Base-by-base conservation (phyloP, 2,888 invertebrate genomes). In the Cyrtodaria siliqua region DNA sequence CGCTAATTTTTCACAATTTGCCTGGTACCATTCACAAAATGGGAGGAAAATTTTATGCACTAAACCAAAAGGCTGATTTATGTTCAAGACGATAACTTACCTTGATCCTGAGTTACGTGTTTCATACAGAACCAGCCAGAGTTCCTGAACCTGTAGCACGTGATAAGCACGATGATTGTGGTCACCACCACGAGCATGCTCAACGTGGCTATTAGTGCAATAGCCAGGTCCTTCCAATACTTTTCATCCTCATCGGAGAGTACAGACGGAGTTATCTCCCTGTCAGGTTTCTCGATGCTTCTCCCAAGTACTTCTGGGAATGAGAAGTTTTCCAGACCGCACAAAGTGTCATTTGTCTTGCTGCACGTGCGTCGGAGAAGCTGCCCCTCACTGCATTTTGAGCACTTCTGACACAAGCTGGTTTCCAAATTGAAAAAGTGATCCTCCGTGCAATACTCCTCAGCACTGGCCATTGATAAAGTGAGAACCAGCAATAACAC, bases 211-310 rank as follows among this genome's bases (percentile, higher is more conserved):
- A 88, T 90, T 55, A 90, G 73, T 16, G 87, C 86, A 77, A 87
- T 87, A 0, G 90, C 87, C 27, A 90, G 69, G 23, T 81, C 83
- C 52, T 83, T 82, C 90, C 90, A 90, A 42, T 88, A 83, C 27
- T 79, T 61, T 44, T 83, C 74, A 40, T 86, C 86, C 9, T 84
- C 86, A 33, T 85, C 83, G 12, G 84, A 59, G 6, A 64, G 59
- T 12, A 81, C 47, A 49, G 68, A 60, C 14, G 49, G 33, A 3
- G 49, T 18, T 24, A 40, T 59, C n/a, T 56, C 53, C 6, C 38
- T 55, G 33, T 12, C 33, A 14, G 38, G 55, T 42, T 66, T 47
- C 0, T 40, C 33, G 18, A n/a, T n/a, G 1, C 9, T 20, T 16
- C 44, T 47, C 16, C 42, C 20, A 29, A n/a, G 20, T 2, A n/a